Base-by-base conservation (phyloP, 2,888 invertebrate species). In the Sphinx pinastri region DNA sequence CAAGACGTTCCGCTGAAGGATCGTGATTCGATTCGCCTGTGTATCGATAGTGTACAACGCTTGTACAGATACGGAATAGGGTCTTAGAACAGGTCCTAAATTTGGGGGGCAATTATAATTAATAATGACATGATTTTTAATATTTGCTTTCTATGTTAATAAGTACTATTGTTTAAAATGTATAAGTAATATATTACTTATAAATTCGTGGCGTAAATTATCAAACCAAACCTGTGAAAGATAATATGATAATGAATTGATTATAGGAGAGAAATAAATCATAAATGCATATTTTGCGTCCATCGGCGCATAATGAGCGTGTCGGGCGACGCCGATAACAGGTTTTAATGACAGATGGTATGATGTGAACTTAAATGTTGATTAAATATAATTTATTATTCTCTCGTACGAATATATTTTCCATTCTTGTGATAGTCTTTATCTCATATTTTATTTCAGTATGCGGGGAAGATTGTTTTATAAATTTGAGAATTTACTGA, bases 1-100 rank as follows among this genome's bases (percentile, higher is more conserved):
- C 82, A 77, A 78, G 75, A 77, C 69, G 76, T 81, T 72, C 77
- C 79, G 76, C 75, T 72, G 76, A 78, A 79, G 75, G 72, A 74
- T 76, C 71, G 63, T 77, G 76, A 77, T 76, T 79, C 84, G 84
- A 81, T 81, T 78, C 73, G 55, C 55, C 57, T 70, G 72, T 71
- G 71, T 74, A 80, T 78, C 79, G 78, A 79, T 78, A 74, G 59
- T 69, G 71, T 74, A 73, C 73, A 74, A 76, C 76, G 81, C 81
- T 79, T 78, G 68, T 4, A 47, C 45, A 68, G 67, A 19, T 11
- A 13, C 45, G 69, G 11, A 63, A 13, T 69, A 12, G 45, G n/a
- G 13, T n/a, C 8, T 16, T 67, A 31, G 14, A 31, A 6, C 11
- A 38, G 67, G 38, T 1, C 19, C 47, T 63, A 49, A 49, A 49